phyloP scores from a whole-genome alignment of 1,140 invertebrate genomes.

The Penaeus indicus region DNA sequence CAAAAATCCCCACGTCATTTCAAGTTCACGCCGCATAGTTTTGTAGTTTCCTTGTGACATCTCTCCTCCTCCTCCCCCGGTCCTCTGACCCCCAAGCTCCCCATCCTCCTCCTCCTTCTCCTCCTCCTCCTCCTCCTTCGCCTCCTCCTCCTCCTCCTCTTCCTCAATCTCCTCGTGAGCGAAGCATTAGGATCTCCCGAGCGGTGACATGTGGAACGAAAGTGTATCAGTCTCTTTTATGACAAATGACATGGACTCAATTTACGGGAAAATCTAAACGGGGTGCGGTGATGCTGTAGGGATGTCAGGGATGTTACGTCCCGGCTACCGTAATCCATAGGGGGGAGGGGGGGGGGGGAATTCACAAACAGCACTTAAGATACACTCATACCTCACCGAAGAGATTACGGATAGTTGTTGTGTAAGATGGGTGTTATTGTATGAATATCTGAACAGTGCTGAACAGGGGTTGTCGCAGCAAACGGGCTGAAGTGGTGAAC shows the following conservation, averaged over 20 bases:
- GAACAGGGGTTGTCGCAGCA: no score
- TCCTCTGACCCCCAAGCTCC: no score
- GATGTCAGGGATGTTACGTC: background rate
- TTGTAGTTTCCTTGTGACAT: slow-evolving; percentile 6
- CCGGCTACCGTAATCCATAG: slow-evolving; percentile 21
- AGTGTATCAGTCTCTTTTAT: slow-evolving; percentile 52
- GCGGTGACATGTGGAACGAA: slow-evolving; percentile 43
- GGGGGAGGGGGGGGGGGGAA: background rate
- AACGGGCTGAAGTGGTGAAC: no score
- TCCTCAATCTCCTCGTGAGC: background rate
- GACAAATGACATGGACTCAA: slow-evolving; percentile 52
- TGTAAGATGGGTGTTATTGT: slow-evolving; percentile 15
- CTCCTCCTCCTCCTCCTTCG: no score
- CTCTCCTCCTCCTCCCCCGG: no score
- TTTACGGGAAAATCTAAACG: slow-evolving; percentile 52
- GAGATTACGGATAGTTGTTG: background rate
- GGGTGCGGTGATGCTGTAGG: slow-evolving; percentile 22
- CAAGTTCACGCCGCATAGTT: slow-evolving; percentile 16
- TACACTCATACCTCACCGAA: background rate
- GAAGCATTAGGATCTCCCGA: slow-evolving; percentile 7
- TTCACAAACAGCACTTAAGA: slow-evolving; percentile 27
- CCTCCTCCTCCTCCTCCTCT: no score
- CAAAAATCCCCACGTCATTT: slow-evolving; percentile 35
- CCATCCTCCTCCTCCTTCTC: no score
- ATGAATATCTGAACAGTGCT: slow-evolving; percentile 3